These are phyloP conservation scores for Sinocyclocheilus grahami DNA, from an alignment of 2,113 vertebrate genomes.

Conservation along the genomic window DNA sequence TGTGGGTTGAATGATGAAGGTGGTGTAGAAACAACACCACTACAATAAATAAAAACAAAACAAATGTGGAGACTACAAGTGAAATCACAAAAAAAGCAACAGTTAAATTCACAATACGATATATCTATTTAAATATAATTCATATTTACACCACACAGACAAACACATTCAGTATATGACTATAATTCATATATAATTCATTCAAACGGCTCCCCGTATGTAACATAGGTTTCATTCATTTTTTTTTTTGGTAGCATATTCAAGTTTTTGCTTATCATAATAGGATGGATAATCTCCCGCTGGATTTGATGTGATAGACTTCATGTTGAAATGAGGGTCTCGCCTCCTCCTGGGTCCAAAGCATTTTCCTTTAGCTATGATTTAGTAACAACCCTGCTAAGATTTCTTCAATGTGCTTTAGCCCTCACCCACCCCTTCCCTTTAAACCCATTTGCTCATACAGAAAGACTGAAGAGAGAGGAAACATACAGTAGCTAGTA, in stretches of 20 bases:
- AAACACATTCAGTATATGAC: conserved; percentile 69
- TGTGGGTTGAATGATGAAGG: neutral
- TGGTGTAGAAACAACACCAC: neutral
- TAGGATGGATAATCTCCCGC: conserved; percentile 66
- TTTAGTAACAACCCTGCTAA: conserved; percentile 48
- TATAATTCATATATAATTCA: conserved; percentile 52
- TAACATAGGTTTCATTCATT: conserved; percentile 51
- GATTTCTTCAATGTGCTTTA: conserved; percentile 33
- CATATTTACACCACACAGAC: conserved; percentile 80
- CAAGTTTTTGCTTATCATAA: conserved; percentile 64
- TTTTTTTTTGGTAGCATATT: conserved; percentile 59
- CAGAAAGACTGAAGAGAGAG: conserved; percentile 58
- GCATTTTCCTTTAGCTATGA: conserved; percentile 17
- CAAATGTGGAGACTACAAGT: neutral
- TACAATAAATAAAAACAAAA: conserved; percentile 3
- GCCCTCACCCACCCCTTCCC: conserved; percentile 55
- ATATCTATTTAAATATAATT: conserved; percentile 51
- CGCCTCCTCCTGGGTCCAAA: conserved; percentile 19
- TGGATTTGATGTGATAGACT: conserved; percentile 72
- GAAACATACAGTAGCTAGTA: conserved; percentile 65
- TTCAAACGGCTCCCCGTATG: conserved; percentile 67
- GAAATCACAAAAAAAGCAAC: conserved; percentile 29
- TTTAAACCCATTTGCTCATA: conserved; percentile 49
- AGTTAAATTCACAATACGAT: conserved; percentile 33
- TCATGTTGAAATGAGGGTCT: conserved; percentile 66